Evolutionary conservation across 2,888 invertebrate species (phyloP).

Genomic region (Dusona sp.): DNA sequence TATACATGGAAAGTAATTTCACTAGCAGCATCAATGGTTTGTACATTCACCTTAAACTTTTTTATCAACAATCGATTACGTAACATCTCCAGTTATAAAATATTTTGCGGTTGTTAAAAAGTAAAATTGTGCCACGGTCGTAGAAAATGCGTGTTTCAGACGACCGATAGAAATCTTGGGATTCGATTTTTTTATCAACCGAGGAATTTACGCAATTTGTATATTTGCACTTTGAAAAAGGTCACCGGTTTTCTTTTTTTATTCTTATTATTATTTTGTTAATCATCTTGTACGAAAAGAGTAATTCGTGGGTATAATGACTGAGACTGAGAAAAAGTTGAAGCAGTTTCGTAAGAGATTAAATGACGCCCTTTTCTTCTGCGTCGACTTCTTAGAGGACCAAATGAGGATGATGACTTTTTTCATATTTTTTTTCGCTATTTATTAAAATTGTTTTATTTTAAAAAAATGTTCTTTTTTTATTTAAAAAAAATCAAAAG

Average conservation of each 20-base stretch:
- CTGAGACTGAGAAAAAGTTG: slow-evolving; percentile 14
- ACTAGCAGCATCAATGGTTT: slow-evolving; percentile 20
- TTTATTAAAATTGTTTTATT: neutral
- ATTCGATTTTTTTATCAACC: slow-evolving; percentile 28
- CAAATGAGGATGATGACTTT: neutral
- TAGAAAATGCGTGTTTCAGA: slow-evolving; percentile 5
- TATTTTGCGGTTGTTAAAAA: slow-evolving; percentile 49
- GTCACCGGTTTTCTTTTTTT: slow-evolving; percentile 47
- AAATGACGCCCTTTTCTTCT: neutral
- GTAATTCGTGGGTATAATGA: slow-evolving; percentile 19
- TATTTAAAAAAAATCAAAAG: neutral
- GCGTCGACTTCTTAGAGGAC: neutral
- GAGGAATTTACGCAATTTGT: slow-evolving; percentile 41
- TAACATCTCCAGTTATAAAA: slow-evolving; percentile 52
- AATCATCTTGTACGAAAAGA: neutral
- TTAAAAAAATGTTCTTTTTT: neutral
- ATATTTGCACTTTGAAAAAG: slow-evolving; percentile 64
- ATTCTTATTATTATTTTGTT: neutral
- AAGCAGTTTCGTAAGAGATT: slow-evolving; percentile 17
- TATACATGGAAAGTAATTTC: slow-evolving; percentile 31
- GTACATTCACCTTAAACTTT: slow-evolving; percentile 20
- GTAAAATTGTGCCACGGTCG: slow-evolving; percentile 54
- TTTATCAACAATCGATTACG: slow-evolving; percentile 16
- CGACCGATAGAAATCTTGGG: slow-evolving; percentile 14
- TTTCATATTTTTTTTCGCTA: neutral